Evolutionary conservation across 1,140 invertebrate genomes (phyloP), one percentile per base, ranked within the genome.

Genomic region (Aphidius gifuensis): DNA sequence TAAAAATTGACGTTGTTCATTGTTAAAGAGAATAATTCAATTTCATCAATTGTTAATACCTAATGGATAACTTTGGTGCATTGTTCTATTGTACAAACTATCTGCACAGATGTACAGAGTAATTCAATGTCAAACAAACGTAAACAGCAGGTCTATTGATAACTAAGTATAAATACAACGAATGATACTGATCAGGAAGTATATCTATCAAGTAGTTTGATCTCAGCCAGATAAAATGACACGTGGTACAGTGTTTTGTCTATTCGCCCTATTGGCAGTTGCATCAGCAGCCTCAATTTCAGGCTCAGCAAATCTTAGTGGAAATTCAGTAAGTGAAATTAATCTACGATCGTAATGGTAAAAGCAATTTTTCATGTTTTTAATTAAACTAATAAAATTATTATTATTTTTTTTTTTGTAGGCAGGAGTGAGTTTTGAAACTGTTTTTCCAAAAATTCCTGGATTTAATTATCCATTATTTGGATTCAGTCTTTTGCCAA

Each of bases 371-470:
- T 53, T 21, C 9, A 5, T 53, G 7, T 38, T 38, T 6, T 53
- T 38, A 53, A 8, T 8, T 38, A 43, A 55, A 38, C 9, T 42
- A 16, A 55, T 55, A n/a, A 43, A 40, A 23, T 16, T 16, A 16
- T 16, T 16, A 0, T 16, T 40, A 60, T 6, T 43, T 59, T 11
- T 51, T 46, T 21, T 39, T 46, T 47, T 21, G 2, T 6, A 61
- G 59, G 51, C 51, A 43, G 59, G 44, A 61, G n/a, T 50, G 4
- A 50, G 46, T 39, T 50, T 21, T 44, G 43, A 38, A 54, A 9
- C 46, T 6, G 23, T 38, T 6, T 61, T 61, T n/a, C 59, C 59
- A 47, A 61, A 39, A 47, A 61, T 61, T n/a, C 59, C 59, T 6
- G 59, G 59, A 45, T 5, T 61, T 5, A 61, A 61, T 21, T 46